phyloP scores from a whole-genome alignment of 2,797 vertebrate genomes.

The Chiropotes sagulatus region DNA sequence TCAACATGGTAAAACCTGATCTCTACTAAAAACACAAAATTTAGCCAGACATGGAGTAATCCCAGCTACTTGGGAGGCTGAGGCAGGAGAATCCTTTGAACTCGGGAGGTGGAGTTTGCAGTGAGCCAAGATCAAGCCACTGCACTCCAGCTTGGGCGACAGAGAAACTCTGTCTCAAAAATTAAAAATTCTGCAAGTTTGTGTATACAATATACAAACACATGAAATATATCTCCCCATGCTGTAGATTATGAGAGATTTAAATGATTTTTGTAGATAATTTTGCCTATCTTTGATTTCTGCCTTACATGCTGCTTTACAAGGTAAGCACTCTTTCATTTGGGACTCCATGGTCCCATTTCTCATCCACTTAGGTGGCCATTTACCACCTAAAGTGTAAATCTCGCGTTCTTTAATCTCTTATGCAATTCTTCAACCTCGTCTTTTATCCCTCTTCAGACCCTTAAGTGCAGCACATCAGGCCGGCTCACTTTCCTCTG shows the following conservation, averaged over 20 bases:
- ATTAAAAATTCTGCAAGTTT: not conserved
- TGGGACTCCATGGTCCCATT: not conserved
- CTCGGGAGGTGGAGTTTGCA: not conserved
- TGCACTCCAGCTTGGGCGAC: not conserved
- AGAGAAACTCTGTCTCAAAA: not conserved
- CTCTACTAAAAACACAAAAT: not conserved
- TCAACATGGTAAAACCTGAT: not conserved
- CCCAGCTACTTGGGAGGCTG: not conserved
- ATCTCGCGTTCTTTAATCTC: constrained; percentile 24
- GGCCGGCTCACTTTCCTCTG: not conserved
- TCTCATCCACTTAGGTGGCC: constrained; percentile 10
- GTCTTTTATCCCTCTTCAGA: not conserved
- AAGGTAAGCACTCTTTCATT: not conserved
- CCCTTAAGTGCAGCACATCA: not conserved
- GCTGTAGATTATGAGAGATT: not conserved
- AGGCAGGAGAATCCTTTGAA: not conserved
- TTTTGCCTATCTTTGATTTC: constrained; percentile 19
- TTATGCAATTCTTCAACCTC: not conserved
- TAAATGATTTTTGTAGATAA: not conserved
- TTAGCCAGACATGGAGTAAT: not conserved
- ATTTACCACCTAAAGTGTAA: constrained; percentile 1
- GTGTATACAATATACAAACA: not conserved
- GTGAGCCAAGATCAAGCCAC: not conserved
- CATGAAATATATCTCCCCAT: not conserved
- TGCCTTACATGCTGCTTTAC: not conserved